Evolutionary conservation across 2,113 vertebrate species (phyloP).

Genomic region (Zapornia atra): DNA sequence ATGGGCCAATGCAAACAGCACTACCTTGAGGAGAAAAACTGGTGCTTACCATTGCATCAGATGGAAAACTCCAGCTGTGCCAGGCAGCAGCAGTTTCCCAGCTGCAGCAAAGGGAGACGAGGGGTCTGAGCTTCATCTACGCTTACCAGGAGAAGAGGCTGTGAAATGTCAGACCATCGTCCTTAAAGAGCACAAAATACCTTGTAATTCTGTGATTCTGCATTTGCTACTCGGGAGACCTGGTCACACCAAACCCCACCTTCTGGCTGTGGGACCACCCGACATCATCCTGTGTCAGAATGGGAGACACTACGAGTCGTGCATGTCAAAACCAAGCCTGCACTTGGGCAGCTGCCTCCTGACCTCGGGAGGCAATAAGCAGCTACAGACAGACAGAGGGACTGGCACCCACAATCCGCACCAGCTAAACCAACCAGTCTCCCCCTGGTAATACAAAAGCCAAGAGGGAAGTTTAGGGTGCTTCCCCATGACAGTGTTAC

Average conservation of each 20-base stretch:
- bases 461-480: not conserved
- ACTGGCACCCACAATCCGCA: rapidly evolving
- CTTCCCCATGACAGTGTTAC: not conserved
- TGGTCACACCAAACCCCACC: not conserved
- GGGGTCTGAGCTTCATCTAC: not conserved
- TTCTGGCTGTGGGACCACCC: not conserved
- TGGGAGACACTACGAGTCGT: not conserved
- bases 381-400: not conserved
- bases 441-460: not conserved
- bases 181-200: not conserved
- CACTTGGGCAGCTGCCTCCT: not conserved
- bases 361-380: not conserved
- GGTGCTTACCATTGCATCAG: not conserved
- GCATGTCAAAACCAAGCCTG: not conserved
- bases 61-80: not conserved
- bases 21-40: not conserved
- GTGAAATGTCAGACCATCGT: not conserved
- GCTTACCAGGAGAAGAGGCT: not conserved
- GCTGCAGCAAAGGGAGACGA: not conserved
- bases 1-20: not conserved
- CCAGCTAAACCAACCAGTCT: not conserved
- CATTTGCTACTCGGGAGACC: not conserved
- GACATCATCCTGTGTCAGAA: not conserved
- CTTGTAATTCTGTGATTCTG: no score
- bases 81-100: not conserved